Base-by-base conservation (phyloP, 2,113 vertebrate genomes). In the Callipepla californica region DNA sequence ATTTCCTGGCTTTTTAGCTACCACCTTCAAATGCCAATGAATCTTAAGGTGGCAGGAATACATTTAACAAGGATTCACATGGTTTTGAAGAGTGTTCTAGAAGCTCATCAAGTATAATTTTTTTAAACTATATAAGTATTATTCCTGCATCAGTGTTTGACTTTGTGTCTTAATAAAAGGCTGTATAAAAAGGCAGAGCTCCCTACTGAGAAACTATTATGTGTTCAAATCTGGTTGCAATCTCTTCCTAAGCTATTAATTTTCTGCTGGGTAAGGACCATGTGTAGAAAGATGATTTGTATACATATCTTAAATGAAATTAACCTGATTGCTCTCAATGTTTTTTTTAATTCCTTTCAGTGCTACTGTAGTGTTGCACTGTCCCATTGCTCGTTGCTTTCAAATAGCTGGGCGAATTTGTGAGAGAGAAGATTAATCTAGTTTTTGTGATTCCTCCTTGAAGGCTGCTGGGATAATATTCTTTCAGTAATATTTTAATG, bases 311-410 rank as follows among this genome's bases (percentile, higher is more conserved):
- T 68, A 74, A 76, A 50, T 65, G 9, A 72, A 74, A 72, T 81
- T 3, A 84, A 85, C 47, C 22, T 78, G 75, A 51, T 72, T 59
- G 53, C n/a, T 89, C 62, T 80, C 63, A 84, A 4, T 83, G 86
- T 92, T 47, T 83, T 90, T 47, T 83, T 88, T 91, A 92, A 89
- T 86, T 92, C 55, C 7, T 68, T 80, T 32, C 51, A 88, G 40
- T 81, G 50, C 44, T 75, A 6, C 45, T 75, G 7, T 57, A 81
- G 42, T 76, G 50, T 80, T 80, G 14, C 45, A 65, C 32, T 53
- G 50, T 32, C 26, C 28, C 30, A 19, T 67, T 81, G 38, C 58
- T 81, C 48, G 19, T 77, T 75, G 48, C 34, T 77, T 74, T 80
- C 32, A 80, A 55, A 38, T 48, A 63, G 30, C 40, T 74, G 26